Evolutionary conservation across 2,888 invertebrate genomes (phyloP), one percentile per base, ranked within the genome.

Genomic region (Bedellia somnulentella): DNA sequence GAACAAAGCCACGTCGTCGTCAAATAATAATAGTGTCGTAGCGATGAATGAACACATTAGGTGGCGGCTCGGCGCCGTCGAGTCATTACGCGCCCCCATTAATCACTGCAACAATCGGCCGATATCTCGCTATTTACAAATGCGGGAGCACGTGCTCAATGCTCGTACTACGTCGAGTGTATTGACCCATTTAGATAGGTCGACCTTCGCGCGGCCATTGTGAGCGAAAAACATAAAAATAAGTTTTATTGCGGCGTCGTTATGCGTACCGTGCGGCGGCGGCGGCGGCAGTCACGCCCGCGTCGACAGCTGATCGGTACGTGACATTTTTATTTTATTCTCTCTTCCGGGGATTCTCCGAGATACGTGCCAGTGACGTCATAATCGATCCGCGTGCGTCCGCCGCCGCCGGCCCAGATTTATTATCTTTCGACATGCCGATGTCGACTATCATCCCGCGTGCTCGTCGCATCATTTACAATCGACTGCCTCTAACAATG

Each of bases 181-280:
- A 73, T 73, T 75, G 75, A 75, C 75, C 75, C 71, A 75, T 75
- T 75, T 75, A 75, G 75, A 73, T 73, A 75, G 70, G 66, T 68
- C 75, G 75, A 75, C 75, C 73, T 73, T 75, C 75, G 66, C 70
- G 68, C 73, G 71, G 70, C 70, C 71, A 75, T 75, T 75, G 75
- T 75, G 66, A 73, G 73, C 73, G 73, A 71, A 73, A 73, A 73
- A 73, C 75, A 73, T 75, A 75, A 75, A 75, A 75, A 73, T 73
- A 75, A 73, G 73, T 75, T 75, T 75, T 73, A 73, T 73, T 71
- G 71, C 71, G 68, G 64, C 61, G 67, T 68, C 70, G 71, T 71
- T 73, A 71, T 70, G 73, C 73, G 73, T 70, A 68, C 60, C 70
- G 68, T 53, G 45, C 47, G 46, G 17, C 66, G 58, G 44, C 44